phyloP scores from a whole-genome alignment of 2,113 vertebrate species.

The Tachysurus vachellii region DNA sequence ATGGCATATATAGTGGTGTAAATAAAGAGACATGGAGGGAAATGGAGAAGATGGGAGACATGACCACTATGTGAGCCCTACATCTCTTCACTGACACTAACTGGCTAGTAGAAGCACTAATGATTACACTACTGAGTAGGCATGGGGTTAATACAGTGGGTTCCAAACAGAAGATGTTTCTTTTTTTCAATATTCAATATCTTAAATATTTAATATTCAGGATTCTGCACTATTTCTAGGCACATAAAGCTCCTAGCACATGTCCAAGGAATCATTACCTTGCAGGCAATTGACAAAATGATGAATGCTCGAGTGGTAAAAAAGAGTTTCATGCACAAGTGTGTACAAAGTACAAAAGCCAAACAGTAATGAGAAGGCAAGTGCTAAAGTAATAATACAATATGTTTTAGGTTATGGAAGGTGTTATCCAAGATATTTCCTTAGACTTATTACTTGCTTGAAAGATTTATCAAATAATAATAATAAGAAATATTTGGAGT shows the following conservation, averaged over 20 bases:
- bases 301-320: background rate
- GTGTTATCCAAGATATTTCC: background rate
- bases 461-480: background rate
- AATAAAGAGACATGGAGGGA: slow-evolving; percentile 82
- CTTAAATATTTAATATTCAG: background rate
- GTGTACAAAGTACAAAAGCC: background rate
- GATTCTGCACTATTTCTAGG: background rate
- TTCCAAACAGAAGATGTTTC: background rate
- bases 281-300: background rate
- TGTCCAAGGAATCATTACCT: background rate
- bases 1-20: slow-evolving; percentile 93
- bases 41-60: slow-evolving; percentile 79
- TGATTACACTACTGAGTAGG: background rate
- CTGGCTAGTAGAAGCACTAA: background rate
- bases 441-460: background rate
- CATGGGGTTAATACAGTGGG: background rate
- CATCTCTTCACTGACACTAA: background rate
- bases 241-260: background rate
- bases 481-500: background rate
- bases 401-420: background rate
- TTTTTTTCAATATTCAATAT: background rate
- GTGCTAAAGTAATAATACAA: background rate
- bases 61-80: slow-evolving; percentile 74
- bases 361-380: background rate
- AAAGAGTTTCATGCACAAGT: background rate